A percentile compares a stretch with the other conserved stretches of the same genome.
phyloP scores from a whole-genome alignment of 92 coral and sea anemone genomes.

The Ricordea florida region DNA sequence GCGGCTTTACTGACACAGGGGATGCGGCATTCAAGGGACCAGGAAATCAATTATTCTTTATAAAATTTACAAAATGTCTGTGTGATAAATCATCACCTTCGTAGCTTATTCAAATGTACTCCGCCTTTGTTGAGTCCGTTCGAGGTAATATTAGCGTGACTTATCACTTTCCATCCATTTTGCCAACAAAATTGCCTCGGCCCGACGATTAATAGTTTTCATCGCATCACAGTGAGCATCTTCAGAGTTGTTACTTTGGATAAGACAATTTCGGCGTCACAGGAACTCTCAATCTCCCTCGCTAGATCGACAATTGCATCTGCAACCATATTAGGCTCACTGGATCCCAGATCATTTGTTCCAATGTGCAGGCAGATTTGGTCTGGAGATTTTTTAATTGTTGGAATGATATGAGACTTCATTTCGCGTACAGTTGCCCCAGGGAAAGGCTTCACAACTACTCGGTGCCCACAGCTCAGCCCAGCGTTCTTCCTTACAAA shows the following conservation, averaged over 20 bases:
- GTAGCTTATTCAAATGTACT: slow-evolving; percentile 30
- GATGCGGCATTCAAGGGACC: slow-evolving; percentile 13
- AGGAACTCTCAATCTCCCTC: slow-evolving; percentile 8
- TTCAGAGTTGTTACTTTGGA: slow-evolving; percentile 36
- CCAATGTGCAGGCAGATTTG: slow-evolving; percentile 28
- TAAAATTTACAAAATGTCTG: slow-evolving; percentile 6
- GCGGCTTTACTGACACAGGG: not conserved
- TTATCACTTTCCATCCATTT: slow-evolving; percentile 17
- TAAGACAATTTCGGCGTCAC: slow-evolving; percentile 18
- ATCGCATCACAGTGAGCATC: slow-evolving; percentile 33
- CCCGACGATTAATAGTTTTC: slow-evolving; percentile 21
- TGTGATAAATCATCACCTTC: slow-evolving; percentile 17
- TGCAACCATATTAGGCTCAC: slow-evolving; percentile 8
- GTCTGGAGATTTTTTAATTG: slow-evolving; percentile 28
- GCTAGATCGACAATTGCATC: slow-evolving; percentile 16
- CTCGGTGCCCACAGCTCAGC: slow-evolving; percentile 37
- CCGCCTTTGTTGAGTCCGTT: slow-evolving; percentile 23
- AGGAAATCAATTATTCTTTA: slow-evolving; percentile 13
- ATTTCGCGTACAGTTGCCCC: slow-evolving; percentile 37
- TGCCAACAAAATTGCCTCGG: slow-evolving; percentile 28
- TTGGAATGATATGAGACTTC: slow-evolving; percentile 29
- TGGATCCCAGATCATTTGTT: slow-evolving; percentile 24
- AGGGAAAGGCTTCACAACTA: slow-evolving; percentile 46
- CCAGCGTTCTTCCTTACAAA: slow-evolving; percentile 19
- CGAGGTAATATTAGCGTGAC: slow-evolving; percentile 10